Conservation (phyloP, 2,888 invertebrate species). For the Amiota mariae region DNA sequence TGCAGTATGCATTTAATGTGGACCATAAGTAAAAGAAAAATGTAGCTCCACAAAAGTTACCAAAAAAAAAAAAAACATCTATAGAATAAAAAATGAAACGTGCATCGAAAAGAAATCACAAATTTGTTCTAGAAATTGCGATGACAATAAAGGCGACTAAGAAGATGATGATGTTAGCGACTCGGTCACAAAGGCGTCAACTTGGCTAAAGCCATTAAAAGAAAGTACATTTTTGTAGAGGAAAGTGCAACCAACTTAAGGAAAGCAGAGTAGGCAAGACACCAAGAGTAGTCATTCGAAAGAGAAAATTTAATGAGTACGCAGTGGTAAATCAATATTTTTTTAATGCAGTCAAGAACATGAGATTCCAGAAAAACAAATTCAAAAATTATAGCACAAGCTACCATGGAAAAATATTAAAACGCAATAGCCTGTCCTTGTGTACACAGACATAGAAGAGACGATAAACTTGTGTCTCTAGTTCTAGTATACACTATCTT, state of each 20-base stretch:
- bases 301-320: background rate
- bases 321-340: conserved; percentile 22
- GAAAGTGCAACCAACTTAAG: background rate
- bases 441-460: background rate
- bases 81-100: too few relatives aligned
- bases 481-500: too few relatives aligned
- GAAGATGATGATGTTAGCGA: too few relatives aligned
- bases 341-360: conserved; percentile 21
- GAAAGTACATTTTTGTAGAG: background rate
- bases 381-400: background rate
- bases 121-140: background rate
- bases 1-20: too few relatives aligned
- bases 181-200: too few relatives aligned
- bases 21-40: too few relatives aligned
- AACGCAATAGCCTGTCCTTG: background rate
- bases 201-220: too few relatives aligned
- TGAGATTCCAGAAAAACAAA: background rate
- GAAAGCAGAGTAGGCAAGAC: background rate
- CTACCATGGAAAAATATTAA: background rate
- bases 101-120: background rate
- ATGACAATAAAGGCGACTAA: conserved; percentile 1
- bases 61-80: too few relatives aligned
- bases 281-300: background rate
- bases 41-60: too few relatives aligned
- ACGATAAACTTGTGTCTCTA: background rate